These are phyloP conservation scores for Andrena minutula DNA, from an alignment of 2,888 invertebrate species.

Conservation along the genomic window DNA sequence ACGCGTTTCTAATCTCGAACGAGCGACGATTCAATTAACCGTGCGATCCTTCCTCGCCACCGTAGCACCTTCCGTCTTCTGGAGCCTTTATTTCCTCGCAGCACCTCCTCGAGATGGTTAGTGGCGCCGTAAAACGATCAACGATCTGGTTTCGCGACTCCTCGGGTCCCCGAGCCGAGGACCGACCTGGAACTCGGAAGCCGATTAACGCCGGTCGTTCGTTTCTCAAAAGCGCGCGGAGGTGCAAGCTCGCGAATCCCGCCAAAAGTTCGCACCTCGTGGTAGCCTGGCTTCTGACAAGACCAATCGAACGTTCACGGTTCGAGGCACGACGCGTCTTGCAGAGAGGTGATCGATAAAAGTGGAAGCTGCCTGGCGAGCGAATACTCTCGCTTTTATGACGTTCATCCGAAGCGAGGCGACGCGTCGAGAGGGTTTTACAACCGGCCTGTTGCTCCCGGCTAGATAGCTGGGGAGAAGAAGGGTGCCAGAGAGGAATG, in stretches of 20 bases:
- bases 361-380: slow-evolving; percentile 15
- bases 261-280: neutral
- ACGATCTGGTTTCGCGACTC: neutral
- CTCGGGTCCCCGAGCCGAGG: neutral
- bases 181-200: no score
- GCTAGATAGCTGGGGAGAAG: slow-evolving; percentile 16
- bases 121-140: neutral
- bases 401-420: slow-evolving; percentile 40
- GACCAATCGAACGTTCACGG: neutral
- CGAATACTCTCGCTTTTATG: slow-evolving; percentile 51
- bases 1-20: slow-evolving; percentile 51
- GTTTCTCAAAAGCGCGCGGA: neutral
- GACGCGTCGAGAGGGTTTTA: slow-evolving; percentile 51
- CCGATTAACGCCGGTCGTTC: neutral
- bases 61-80: neutral
- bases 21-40: slow-evolving; percentile 49
- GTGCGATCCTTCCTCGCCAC: slow-evolving; percentile 15
- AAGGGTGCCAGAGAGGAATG: neutral
- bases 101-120: neutral
- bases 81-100: neutral
- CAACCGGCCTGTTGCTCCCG: slow-evolving; percentile 55
- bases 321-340: neutral
- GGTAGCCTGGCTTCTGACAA: neutral
- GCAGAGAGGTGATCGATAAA: slow-evolving; percentile 24
- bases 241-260: neutral